Evolutionary conservation across 2,113 vertebrate genomes (phyloP).

Genomic region (Oreochromis spilurus): DNA sequence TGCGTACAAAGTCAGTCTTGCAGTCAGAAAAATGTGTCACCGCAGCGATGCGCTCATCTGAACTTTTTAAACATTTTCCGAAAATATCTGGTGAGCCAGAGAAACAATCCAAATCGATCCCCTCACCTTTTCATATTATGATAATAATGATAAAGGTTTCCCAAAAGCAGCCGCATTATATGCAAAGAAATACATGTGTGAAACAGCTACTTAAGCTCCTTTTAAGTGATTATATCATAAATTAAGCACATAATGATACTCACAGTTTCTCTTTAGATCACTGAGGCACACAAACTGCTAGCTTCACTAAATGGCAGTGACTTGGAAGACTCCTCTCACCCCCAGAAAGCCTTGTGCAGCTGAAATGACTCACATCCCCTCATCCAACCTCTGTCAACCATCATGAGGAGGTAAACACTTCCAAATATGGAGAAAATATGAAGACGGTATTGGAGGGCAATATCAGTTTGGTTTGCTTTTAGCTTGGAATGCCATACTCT

Average conservation of each 20-base stretch:
- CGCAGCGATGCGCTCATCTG: neutral
- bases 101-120: neutral
- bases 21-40: neutral
- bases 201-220: neutral
- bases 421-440: constrained; percentile 96
- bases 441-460: constrained; percentile 82
- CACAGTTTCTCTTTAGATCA: constrained; percentile 58
- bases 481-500: constrained; percentile 72
- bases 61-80: neutral
- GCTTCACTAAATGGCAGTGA: constrained; percentile 47
- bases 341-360: constrained; percentile 63
- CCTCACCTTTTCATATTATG: neutral
- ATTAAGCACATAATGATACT: constrained; percentile 60
- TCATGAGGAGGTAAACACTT: constrained; percentile 96
- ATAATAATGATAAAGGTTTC: neutral
- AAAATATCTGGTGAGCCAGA: neutral
- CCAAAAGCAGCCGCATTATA: neutral
- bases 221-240: neutral
- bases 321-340: constrained; percentile 53
- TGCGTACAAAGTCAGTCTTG: neutral
- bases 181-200: neutral
- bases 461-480: constrained; percentile 81
- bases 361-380: constrained; percentile 76
- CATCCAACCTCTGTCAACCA: constrained; percentile 82
- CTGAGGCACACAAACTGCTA: constrained; percentile 24